A percentile compares a stretch with the other conserved stretches of the same genome.
phyloP scores from a whole-genome alignment of 1,140 invertebrate species.

The Dryas iulia region DNA sequence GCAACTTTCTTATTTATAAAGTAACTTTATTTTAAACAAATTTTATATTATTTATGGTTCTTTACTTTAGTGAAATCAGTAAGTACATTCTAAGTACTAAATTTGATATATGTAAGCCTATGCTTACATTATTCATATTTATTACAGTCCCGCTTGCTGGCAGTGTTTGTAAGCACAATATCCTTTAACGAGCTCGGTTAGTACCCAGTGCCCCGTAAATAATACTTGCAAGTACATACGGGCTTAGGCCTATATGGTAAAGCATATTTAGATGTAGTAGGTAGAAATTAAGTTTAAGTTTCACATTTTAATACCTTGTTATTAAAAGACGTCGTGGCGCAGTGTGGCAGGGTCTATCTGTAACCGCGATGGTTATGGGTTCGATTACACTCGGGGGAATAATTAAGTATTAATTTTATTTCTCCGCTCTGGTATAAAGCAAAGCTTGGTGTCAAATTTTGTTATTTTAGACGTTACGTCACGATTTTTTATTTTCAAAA shows the following conservation, averaged over 20 bases:
- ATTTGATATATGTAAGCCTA: slow-evolving; percentile 3
- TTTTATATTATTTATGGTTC: neutral
- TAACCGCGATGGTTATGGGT: no score
- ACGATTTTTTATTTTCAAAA: no score
- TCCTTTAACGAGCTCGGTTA: slow-evolving; percentile 33
- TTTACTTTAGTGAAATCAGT: neutral
- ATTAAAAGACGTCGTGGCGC: no score
- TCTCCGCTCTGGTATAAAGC: no score
- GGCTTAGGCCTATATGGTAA: slow-evolving; percentile 13
- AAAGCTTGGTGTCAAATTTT: no score
- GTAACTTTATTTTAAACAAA: no score
- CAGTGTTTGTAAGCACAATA: slow-evolving; percentile 31
- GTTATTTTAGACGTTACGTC: no score
- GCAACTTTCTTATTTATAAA: no score
- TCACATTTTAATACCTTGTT: neutral
- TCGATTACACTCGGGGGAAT: no score
- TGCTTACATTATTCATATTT: slow-evolving; percentile 21
- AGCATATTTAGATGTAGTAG: slow-evolving; percentile 14
- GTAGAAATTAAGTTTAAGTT: neutral
- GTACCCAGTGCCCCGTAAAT: slow-evolving; percentile 34
- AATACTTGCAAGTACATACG: slow-evolving; percentile 27
- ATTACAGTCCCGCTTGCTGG: slow-evolving; percentile 6
- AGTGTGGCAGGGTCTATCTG: no score
- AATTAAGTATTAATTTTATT: no score
- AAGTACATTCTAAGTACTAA: neutral